These are phyloP conservation scores for Coremacera marginata DNA, from an alignment of 2,888 invertebrate species.

Conservation along the genomic window DNA sequence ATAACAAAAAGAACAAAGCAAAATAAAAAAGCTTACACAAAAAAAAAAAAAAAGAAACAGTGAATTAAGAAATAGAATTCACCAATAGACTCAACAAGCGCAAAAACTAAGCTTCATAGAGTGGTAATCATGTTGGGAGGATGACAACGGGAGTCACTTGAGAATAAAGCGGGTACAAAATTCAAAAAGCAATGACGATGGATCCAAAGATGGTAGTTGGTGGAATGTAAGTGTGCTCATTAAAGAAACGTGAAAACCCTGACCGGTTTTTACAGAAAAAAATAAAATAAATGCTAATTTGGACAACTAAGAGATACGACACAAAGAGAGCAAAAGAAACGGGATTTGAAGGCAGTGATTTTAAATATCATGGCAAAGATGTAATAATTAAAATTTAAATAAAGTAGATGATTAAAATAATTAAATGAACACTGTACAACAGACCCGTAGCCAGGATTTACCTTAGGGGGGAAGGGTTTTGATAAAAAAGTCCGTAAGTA, in stretches of 20 bases:
- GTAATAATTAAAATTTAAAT: too few relatives aligned
- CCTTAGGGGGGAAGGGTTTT: too few relatives aligned
- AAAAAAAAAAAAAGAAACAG: neutral
- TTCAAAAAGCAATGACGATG: neutral
- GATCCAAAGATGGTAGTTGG: neutral
- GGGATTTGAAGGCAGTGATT: too few relatives aligned
- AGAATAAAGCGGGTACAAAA: too few relatives aligned
- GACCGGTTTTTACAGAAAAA: conserved; percentile 19
- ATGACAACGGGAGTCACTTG: neutral
- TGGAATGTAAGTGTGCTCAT: neutral
- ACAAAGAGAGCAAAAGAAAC: neutral
- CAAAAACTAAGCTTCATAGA: neutral
- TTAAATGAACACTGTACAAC: too few relatives aligned
- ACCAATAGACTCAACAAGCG: neutral
- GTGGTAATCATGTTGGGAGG: neutral
- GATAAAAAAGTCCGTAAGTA: too few relatives aligned
- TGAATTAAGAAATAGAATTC: conserved; percentile 2
- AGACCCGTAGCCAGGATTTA: too few relatives aligned
- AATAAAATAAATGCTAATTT: neutral
- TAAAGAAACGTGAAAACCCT: neutral
- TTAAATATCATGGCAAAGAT: too few relatives aligned
- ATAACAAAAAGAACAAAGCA: neutral
- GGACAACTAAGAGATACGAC: neutral
- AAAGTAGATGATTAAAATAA: too few relatives aligned
- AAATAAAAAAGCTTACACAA: conserved; percentile 10